Conservation (phyloP, 1,140 invertebrate genomes). For the Phenacoccus solenopsis region DNA sequence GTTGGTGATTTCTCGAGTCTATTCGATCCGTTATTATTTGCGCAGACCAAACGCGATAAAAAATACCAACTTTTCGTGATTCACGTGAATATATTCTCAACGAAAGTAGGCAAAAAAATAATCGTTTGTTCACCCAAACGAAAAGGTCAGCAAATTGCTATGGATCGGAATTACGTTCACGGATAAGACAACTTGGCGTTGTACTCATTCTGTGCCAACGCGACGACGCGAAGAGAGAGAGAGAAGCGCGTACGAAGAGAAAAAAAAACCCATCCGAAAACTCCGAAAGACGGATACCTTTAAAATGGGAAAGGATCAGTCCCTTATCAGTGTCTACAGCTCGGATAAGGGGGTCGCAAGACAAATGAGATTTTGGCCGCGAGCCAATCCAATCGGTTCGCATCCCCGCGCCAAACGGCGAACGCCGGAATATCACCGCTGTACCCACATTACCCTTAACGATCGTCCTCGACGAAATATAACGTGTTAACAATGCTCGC, state of each 20-base stretch:
- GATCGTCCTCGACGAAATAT: background rate
- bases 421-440: background rate
- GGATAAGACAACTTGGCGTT: background rate
- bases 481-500: background rate
- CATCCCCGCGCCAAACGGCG: background rate
- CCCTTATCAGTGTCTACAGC: background rate
- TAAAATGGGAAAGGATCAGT: conserved; percentile 1
- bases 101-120: no score
- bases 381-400: background rate
- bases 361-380: background rate
- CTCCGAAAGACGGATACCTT: background rate
- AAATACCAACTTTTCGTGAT: no score
- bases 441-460: background rate
- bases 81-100: no score
- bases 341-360: background rate
- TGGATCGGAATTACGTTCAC: background rate
- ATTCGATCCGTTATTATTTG: no score
- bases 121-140: background rate
- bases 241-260: background rate
- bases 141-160: conserved; percentile 1
- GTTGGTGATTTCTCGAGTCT: no score
- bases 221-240: background rate
- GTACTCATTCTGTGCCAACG: no score
- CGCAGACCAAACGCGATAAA: no score
- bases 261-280: no score